Conservation (phyloP, 1,140 invertebrate species). For the Pteromalus puparum region DNA sequence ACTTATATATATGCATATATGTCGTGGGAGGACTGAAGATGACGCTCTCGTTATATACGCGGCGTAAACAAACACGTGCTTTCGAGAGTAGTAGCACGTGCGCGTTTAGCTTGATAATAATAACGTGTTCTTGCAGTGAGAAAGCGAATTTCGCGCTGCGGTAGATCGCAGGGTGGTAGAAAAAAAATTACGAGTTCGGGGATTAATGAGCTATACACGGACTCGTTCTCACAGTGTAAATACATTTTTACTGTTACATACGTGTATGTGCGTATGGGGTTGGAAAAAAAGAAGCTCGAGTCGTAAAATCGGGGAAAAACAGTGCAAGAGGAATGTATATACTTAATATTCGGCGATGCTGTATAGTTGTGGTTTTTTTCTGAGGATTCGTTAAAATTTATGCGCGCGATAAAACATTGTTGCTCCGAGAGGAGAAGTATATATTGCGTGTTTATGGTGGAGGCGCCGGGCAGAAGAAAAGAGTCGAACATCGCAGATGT, state of each 20-base stretch:
- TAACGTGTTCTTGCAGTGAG: background rate
- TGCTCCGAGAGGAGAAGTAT: background rate
- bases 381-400: constrained; percentile 1
- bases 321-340: background rate
- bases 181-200: constrained; percentile 11
- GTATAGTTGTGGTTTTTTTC: background rate
- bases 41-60: background rate
- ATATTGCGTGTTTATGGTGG: too few relatives aligned
- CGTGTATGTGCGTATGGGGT: too few relatives aligned
- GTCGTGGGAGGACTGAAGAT: background rate
- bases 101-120: background rate
- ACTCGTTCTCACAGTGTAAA: background rate
- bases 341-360: background rate
- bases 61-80: constrained; percentile 24
- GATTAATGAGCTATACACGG: constrained; percentile 1
- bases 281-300: background rate
- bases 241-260: background rate
- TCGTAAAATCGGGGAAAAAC: background rate
- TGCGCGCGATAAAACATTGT: background rate
- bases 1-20: background rate
- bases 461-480: too few relatives aligned
- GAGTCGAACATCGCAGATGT: background rate
- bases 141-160: background rate
- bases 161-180: background rate
- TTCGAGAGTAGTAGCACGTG: background rate